A percentile compares a stretch with the other conserved stretches of the same genome.
Evolutionary conservation across 30 jellyfish, hydroid and myxozoan genomes (phyloP).

Genomic region (Hydractinia symbiolongicarpus): DNA sequence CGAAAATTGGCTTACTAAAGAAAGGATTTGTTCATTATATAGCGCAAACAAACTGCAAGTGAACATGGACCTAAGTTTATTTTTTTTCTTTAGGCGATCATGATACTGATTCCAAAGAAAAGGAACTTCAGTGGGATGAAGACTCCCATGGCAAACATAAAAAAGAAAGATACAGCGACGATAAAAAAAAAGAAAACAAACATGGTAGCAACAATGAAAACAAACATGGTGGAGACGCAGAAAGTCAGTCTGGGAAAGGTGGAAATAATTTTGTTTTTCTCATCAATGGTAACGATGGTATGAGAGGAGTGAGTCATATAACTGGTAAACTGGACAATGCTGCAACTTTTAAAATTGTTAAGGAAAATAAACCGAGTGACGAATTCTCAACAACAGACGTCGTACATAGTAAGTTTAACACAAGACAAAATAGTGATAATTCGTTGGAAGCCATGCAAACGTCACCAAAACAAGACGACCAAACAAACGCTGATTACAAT

Average conservation of each 20-base stretch:
- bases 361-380: too few relatives aligned
- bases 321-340: too few relatives aligned
- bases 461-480: too few relatives aligned
- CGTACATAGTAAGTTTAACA: too few relatives aligned
- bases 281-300: slow-evolving; percentile 9
- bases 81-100: not conserved
- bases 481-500: too few relatives aligned
- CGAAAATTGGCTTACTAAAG: not conserved
- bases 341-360: too few relatives aligned
- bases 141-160: not conserved
- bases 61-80: not conserved
- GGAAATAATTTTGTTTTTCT: slow-evolving; percentile 11
- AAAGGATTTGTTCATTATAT: not conserved
- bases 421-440: too few relatives aligned
- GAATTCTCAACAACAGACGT: too few relatives aligned
- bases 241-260: not conserved
- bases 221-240: not conserved
- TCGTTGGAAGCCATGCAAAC: too few relatives aligned
- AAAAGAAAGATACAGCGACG: not conserved
- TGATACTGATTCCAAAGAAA: not conserved
- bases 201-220: not conserved
- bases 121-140: not conserved
- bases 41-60: not conserved
- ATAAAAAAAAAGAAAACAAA: not conserved
- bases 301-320: not conserved